Conservation (phyloP, 2,888 invertebrate species). For the Cantharis nigra region DNA sequence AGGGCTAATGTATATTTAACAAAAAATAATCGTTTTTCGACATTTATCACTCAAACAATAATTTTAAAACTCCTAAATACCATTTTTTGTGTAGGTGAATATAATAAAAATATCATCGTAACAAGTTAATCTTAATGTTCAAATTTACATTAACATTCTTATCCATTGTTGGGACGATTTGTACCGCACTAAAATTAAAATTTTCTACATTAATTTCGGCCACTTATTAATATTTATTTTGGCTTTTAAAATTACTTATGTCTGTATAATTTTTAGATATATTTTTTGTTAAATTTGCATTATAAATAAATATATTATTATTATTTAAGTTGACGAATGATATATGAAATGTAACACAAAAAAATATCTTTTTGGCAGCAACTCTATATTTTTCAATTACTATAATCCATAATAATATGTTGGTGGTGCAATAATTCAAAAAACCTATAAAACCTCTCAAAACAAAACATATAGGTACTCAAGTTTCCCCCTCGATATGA, state of each 20-base stretch:
- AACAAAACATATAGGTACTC: slow-evolving; percentile 51
- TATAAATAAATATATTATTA: background rate
- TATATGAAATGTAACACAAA: background rate
- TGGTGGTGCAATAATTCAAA: slow-evolving; percentile 43
- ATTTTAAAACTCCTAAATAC: slow-evolving; percentile 23
- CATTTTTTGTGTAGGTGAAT: slow-evolving; percentile 14
- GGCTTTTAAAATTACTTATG: background rate
- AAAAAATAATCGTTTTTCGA: slow-evolving; percentile 32
- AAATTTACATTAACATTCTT: background rate
- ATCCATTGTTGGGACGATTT: background rate
- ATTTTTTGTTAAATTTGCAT: background rate
- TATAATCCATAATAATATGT: background rate
- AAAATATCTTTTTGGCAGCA: background rate
- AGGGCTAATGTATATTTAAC: slow-evolving; percentile 27
- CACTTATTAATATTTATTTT: background rate
- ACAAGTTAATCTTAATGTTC: slow-evolving; percentile 6
- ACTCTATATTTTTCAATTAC: background rate
- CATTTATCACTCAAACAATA: slow-evolving; percentile 26
- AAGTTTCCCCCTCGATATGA: slow-evolving; percentile 51
- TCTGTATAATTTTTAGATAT: background rate
- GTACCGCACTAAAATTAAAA: background rate
- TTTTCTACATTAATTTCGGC: background rate
- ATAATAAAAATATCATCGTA: slow-evolving; percentile 21
- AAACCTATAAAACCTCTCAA: slow-evolving; percentile 49
- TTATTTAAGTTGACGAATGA: background rate